Conservation (phyloP, 23 tunicate genomes). For the Ciona savignyi region DNA sequence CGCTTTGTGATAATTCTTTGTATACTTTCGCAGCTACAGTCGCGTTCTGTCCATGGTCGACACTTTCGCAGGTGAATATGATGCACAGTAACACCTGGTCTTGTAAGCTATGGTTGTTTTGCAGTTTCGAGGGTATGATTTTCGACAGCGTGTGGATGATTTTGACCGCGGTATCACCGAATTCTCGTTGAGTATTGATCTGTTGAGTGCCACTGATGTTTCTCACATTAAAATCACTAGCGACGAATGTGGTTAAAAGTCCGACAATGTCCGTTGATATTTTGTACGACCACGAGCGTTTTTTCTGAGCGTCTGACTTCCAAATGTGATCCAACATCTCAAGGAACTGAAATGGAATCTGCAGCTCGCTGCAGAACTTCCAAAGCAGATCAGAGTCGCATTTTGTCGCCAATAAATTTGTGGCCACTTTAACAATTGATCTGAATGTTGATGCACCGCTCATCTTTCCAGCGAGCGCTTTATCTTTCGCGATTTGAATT, state of each 20-base stretch:
- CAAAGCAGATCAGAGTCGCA: constrained; percentile 55
- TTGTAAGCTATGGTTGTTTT: constrained; percentile 9
- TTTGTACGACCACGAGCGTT: constrained; percentile 55
- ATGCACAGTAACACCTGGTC: constrained; percentile 64
- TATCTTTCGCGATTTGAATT: constrained; percentile 21
- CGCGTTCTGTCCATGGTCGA: constrained; percentile 59
- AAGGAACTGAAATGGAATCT: constrained; percentile 19
- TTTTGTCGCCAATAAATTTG: constrained; percentile 67
- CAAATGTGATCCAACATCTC: constrained; percentile 15
- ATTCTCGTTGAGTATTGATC: constrained; percentile 20
- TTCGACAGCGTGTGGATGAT: constrained; percentile 16
- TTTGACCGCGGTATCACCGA: constrained; percentile 19
- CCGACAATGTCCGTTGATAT: constrained; percentile 27
- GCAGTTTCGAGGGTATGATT: constrained; percentile 18
- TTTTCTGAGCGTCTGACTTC: constrained; percentile 2
- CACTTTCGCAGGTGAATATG: constrained; percentile 69
- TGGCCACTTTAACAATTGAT: constrained; percentile 40
- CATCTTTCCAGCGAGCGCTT: constrained; percentile 16
- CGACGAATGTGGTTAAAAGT: constrained; percentile 56
- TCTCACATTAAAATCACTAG: constrained; percentile 75
- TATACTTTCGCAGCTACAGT: constrained; percentile 36
- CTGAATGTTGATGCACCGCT: constrained; percentile 28
- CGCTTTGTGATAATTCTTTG: constrained; percentile 4
- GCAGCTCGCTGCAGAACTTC: constrained; percentile 36
- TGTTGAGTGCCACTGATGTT: constrained; percentile 17